Base-by-base conservation (phyloP, 2,797 vertebrate genomes). In the Basileuterus tristriatus region DNA sequence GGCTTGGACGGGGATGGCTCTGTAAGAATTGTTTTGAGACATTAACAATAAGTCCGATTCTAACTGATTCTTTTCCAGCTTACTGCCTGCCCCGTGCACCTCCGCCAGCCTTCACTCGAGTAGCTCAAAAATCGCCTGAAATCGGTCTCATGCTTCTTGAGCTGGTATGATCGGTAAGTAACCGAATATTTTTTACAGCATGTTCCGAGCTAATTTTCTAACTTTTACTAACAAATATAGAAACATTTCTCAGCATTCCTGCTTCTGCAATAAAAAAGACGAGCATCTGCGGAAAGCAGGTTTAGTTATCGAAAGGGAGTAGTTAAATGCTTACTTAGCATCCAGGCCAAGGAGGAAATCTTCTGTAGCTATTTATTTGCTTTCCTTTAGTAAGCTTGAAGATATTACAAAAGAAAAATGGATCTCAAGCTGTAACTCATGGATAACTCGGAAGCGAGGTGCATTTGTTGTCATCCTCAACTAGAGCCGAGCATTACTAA, bases 151-250 rank as follows among this genome's bases (percentile, higher is more conserved):
- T 50, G 34, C 87, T 65, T 77, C 52, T 94, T 95, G 95, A 91
- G 52, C 84, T 81, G 91, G 72, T 78, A 87, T 79, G 90, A 92
- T 81, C 58, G 97, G 98, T 98, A 96, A 98, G 98, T 98, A 98
- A 98, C 95, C 23, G 82, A 97, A 94, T 97, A 92, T 97, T 97
- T 98, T 97, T 97, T 97, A 97, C 93, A 89, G 96, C 96, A 64
- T 96, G 93, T 97, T 96, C 88, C 9, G 74, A 97, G 76, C 93
- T 97, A 96, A 96, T 97, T 97, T 98, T 97, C 94, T 82, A 87
- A 44, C 90, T 97, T 97, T 97, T 96, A 79, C 83, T 96, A 96
- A 97, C 92, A 97, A 97, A 97, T 91, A 60, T 80, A 95, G 93
- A 97, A 97, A 86, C 86, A 97, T 84, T 94, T 96, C 81, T 56